A percentile compares a stretch with the other conserved stretches of the same genome.
phyloP scores from a whole-genome alignment of 2,113 vertebrate genomes.

The Procapra przewalskii region DNA sequence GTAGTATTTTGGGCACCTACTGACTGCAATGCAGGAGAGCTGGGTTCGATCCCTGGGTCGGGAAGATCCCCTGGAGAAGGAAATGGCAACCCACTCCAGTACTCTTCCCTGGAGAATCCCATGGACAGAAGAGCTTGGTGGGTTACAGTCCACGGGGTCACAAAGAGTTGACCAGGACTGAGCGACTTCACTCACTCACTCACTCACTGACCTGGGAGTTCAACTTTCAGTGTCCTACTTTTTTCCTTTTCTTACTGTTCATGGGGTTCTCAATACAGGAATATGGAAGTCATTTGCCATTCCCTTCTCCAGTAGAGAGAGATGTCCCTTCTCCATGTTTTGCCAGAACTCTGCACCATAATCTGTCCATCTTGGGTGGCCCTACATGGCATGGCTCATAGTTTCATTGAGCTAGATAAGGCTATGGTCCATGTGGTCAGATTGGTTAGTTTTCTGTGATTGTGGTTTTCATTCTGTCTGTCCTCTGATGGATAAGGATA shows the following conservation, averaged over 20 bases:
- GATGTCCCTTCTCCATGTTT: fast-evolving
- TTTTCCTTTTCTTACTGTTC: not conserved
- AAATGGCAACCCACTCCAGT: too few relatives aligned
- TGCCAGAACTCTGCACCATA: not conserved
- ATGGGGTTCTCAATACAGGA: not conserved
- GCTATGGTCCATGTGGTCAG: not conserved
- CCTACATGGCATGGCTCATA: not conserved
- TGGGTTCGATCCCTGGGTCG: too few relatives aligned
- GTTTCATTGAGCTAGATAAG: not conserved
- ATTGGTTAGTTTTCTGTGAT: not conserved
- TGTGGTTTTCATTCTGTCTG: not conserved
- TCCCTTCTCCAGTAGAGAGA: not conserved
- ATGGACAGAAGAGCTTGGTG: too few relatives aligned
- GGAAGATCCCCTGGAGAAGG: too few relatives aligned
- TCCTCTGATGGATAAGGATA: not conserved
- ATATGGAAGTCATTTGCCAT: not conserved
- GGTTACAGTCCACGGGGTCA: too few relatives aligned
- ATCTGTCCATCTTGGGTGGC: not conserved
- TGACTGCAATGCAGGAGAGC: too few relatives aligned
- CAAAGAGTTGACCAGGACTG: too few relatives aligned
- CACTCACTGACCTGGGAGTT: not conserved
- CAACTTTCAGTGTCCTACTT: not conserved
- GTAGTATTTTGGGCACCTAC: not conserved
- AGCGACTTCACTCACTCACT: too few relatives aligned
- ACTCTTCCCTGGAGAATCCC: too few relatives aligned